phyloP scores from a whole-genome alignment of 1,140 invertebrate genomes.

The Drosophila carrolli region DNA sequence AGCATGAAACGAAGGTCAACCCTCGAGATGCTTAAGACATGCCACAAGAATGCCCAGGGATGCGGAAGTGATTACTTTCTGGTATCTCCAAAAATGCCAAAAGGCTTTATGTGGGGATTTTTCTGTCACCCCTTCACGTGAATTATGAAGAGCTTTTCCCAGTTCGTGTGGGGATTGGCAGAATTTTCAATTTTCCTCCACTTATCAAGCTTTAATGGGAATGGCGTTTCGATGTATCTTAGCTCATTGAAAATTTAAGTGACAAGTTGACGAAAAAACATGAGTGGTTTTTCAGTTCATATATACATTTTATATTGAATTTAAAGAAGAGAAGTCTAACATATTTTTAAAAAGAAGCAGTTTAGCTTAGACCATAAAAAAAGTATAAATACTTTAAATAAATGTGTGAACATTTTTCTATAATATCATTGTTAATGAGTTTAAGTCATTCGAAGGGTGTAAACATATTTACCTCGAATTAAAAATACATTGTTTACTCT shows the following conservation, averaged over 20 bases:
- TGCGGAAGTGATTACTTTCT: constrained; percentile 55
- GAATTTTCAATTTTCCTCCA: constrained; percentile 25
- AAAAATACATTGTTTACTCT: not conserved
- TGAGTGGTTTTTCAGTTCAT: not conserved
- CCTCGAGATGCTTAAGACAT: constrained; percentile 14
- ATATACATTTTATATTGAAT: not conserved
- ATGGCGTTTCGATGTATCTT: constrained; percentile 6
- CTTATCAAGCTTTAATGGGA: constrained; percentile 34
- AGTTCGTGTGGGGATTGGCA: not conserved
- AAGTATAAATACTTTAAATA: no score
- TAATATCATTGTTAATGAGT: no score
- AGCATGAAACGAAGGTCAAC: constrained; percentile 59
- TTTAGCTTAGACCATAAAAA: no score
- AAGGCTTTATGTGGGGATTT: constrained; percentile 13
- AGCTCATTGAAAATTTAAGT: constrained; percentile 4
- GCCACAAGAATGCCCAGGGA: constrained; percentile 46
- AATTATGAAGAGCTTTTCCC: constrained; percentile 48
- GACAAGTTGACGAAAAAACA: not conserved
- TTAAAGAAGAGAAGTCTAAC: no score
- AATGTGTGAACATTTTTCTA: no score
- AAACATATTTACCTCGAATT: no score
- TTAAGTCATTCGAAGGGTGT: no score
- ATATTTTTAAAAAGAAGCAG: no score
- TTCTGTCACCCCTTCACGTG: constrained; percentile 8
- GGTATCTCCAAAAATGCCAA: constrained; percentile 18